phyloP scores from a whole-genome alignment of 1,140 invertebrate genomes.

The Andrena cerasifolii region DNA sequence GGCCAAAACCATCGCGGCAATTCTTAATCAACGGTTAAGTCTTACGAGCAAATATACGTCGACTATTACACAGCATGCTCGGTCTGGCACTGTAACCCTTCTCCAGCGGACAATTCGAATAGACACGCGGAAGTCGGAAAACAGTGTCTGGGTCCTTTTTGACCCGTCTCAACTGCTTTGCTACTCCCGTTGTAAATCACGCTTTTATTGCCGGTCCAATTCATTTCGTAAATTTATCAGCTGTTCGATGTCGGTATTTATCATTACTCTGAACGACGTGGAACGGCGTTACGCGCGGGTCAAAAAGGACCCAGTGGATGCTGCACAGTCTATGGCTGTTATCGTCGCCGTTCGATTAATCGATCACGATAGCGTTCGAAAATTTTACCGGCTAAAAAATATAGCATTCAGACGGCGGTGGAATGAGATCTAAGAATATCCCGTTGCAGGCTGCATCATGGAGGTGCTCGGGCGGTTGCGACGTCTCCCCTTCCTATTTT shows the following conservation, averaged over 20 bases:
- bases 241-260: too few relatives aligned
- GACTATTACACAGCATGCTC: too few relatives aligned
- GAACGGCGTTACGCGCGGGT: too few relatives aligned
- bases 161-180: too few relatives aligned
- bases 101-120: too few relatives aligned
- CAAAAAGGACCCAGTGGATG: background rate
- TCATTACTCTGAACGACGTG: too few relatives aligned
- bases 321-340: background rate
- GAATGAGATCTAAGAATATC: constrained; percentile 43
- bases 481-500: constrained; percentile 63
- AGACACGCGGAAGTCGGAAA: too few relatives aligned
- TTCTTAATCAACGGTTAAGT: constrained; percentile 3
- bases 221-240: too few relatives aligned
- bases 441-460: constrained; percentile 30
- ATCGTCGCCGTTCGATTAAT: constrained; percentile 1
- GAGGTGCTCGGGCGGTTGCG: constrained; percentile 51
- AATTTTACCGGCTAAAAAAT: constrained; percentile 15
- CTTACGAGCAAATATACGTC: background rate
- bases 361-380: constrained; percentile 21
- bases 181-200: too few relatives aligned
- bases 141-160: too few relatives aligned
- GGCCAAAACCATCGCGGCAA: constrained; percentile 22
- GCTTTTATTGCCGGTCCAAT: too few relatives aligned
- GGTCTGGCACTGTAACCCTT: too few relatives aligned
- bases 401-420: constrained; percentile 9